phyloP scores from a whole-genome alignment of 2,888 invertebrate genomes.

The Lasioglossum marginatum region DNA sequence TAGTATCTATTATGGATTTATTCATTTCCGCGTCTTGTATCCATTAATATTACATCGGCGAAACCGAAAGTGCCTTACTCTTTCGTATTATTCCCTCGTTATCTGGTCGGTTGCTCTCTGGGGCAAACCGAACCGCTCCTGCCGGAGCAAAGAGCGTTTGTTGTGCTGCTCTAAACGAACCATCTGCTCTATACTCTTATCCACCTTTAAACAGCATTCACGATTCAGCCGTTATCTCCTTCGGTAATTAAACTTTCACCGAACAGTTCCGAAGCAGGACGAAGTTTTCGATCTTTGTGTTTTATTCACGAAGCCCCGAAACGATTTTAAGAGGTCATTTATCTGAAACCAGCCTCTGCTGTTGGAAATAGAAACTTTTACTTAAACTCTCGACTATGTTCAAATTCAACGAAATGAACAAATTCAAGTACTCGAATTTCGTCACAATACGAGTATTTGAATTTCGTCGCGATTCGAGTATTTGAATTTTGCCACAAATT shows the following conservation, averaged over 20 bases:
- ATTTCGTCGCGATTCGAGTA: too few species aligned
- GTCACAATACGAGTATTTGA: background rate
- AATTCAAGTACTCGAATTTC: too few species aligned
- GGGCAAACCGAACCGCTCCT: background rate
- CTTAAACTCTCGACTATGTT: background rate
- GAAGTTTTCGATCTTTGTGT: background rate
- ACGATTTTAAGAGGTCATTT: background rate
- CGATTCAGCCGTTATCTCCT: background rate
- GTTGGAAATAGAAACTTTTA: background rate
- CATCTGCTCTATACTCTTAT: background rate
- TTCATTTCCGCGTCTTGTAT: background rate
- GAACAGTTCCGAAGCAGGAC: background rate
- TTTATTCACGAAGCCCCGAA: background rate
- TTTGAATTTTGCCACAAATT: background rate
- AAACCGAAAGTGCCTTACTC: background rate
- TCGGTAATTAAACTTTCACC: constrained; percentile 2
- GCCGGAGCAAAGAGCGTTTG: background rate
- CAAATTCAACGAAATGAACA: background rate
- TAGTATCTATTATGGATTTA: background rate
- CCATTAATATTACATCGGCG: background rate
- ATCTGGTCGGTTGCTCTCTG: background rate
- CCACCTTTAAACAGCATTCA: background rate
- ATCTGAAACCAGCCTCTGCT: background rate
- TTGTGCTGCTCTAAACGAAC: background rate
- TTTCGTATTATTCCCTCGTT: background rate